Evolutionary conservation across 1,140 invertebrate genomes (phyloP), one percentile per base, ranked within the genome.

Genomic region (Batillaria attramentaria): DNA sequence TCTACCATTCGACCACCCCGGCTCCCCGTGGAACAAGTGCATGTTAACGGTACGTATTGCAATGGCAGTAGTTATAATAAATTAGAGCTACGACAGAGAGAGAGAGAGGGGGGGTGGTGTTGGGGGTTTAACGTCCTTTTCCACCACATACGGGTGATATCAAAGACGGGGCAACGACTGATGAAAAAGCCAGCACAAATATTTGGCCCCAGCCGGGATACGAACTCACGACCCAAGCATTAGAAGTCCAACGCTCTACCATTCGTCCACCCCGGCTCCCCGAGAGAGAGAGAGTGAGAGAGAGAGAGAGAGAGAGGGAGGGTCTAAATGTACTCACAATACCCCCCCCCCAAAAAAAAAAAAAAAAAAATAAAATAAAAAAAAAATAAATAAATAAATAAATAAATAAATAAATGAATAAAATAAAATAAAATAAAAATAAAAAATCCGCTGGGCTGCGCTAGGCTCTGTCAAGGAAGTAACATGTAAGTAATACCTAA

Each of bases 251-350:
- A n/a, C n/a, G n/a, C n/a, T n/a, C n/a, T n/a, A n/a, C n/a, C n/a
- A n/a, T n/a, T n/a, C n/a, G n/a, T n/a, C n/a, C n/a, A n/a, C n/a
- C n/a, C n/a, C n/a, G n/a, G n/a, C n/a, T n/a, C n/a, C n/a, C n/a
- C n/a, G 8, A 62, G 57, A 62, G 8, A 62, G 57, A 62, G 8
- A 62, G 57, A 62, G 57, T n/a, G 57, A 62, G 57, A 62, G 57
- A 62, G 8, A n/a, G n/a, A n/a, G 6, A n/a, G 57, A 62, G 20
- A 62, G 57, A n/a, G 24, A 16, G 20, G 31, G 57, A 62, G 5
- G 10, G 57, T 62, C 20, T 6, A 28, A 10, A 28, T 16, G 57
- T 16, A 28, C 6, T 18, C 6, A 28, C 6, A 28, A 10, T 18
- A 10, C 20, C 6, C 20, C 6, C 20, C 6, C 5, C 6, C 20